These are phyloP conservation scores for Myripristis murdjan DNA, from an alignment of 2,797 vertebrate species.

Conservation along the genomic window DNA sequence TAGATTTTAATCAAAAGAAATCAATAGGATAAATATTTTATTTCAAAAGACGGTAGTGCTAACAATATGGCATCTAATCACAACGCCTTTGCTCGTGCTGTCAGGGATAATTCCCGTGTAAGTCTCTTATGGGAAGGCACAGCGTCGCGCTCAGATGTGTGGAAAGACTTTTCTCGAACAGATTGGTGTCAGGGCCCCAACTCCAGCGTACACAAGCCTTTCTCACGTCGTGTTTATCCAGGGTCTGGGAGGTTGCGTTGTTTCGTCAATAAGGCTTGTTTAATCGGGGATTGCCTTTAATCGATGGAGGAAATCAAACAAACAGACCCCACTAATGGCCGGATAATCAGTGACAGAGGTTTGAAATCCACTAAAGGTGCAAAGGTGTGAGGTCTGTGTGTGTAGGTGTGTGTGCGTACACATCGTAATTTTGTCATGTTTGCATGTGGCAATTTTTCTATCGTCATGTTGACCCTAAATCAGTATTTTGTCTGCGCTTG, in stretches of 20 bases:
- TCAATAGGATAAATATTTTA: constrained; percentile 81
- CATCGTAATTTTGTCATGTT: too few relatives aligned
- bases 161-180: constrained; percentile 40
- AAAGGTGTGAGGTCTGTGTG: constrained; percentile 25
- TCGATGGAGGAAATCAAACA: constrained; percentile 82
- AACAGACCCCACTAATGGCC: constrained; percentile 76
- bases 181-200: constrained; percentile 23
- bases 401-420: neutral
- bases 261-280: constrained; percentile 80
- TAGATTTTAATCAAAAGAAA: constrained; percentile 79
- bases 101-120: constrained; percentile 74
- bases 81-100: constrained; percentile 58
- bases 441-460: too few relatives aligned
- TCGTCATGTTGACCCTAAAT: too few relatives aligned
- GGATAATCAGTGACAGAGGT: constrained; percentile 76
- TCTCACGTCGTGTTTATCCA: constrained; percentile 69
- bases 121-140: constrained; percentile 54
- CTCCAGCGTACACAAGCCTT: neutral
- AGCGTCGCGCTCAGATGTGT: constrained; percentile 16
- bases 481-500: too few relatives aligned
- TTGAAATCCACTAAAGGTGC: constrained; percentile 60
- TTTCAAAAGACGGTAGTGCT: constrained; percentile 65
- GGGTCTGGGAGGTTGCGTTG: constrained; percentile 51
- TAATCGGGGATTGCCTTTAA: constrained; percentile 80
- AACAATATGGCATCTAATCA: constrained; percentile 69